Evolutionary conservation across 1,140 invertebrate species (phyloP).

Genomic region (Drosophila santomea): DNA sequence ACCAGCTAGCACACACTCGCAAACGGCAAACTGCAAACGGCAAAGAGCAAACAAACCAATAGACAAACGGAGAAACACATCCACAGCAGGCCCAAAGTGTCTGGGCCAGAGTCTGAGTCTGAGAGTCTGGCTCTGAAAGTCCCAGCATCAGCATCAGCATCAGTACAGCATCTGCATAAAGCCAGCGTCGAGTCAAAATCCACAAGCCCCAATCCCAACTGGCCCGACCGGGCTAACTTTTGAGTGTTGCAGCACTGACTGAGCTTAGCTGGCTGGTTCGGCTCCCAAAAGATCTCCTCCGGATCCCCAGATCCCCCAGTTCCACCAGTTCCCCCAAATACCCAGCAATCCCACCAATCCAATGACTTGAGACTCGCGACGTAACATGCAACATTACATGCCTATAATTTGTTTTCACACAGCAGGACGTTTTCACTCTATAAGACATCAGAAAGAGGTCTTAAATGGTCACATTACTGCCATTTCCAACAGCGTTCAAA

Average conservation of each 20-base stretch:
- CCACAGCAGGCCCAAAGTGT: slow-evolving; percentile 27
- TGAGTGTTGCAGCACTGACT: slow-evolving; percentile 63
- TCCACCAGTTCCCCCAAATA: not conserved
- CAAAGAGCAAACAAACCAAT: slow-evolving; percentile 10
- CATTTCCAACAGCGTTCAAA: slow-evolving; percentile 82
- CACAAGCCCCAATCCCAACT: slow-evolving; percentile 30
- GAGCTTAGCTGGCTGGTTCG: slow-evolving; percentile 44
- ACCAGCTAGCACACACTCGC: slow-evolving; percentile 53
- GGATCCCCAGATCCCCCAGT: slow-evolving; percentile 1
- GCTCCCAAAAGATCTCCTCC: slow-evolving; percentile 13
- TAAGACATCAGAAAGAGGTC: slow-evolving; percentile 84
- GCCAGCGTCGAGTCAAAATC: slow-evolving; percentile 66
- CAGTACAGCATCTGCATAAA: slow-evolving; percentile 40
- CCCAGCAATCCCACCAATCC: slow-evolving; percentile 4
- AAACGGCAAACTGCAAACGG: not conserved
- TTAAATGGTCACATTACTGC: slow-evolving; percentile 84
- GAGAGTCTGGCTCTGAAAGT: slow-evolving; percentile 21
- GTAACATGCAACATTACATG: slow-evolving; percentile 84
- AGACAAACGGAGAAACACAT: slow-evolving; percentile 53
- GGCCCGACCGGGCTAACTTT: slow-evolving; percentile 64
- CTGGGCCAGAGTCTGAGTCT: slow-evolving; percentile 24
- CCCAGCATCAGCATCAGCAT: slow-evolving; percentile 47
- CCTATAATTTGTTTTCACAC: slow-evolving; percentile 84
- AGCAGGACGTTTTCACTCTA: slow-evolving; percentile 84
- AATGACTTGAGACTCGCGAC: slow-evolving; percentile 58